Evolutionary conservation across 2,113 vertebrate species (phyloP), one percentile per base, ranked within the genome.

Genomic region (Dendrocopos noguchii): DNA sequence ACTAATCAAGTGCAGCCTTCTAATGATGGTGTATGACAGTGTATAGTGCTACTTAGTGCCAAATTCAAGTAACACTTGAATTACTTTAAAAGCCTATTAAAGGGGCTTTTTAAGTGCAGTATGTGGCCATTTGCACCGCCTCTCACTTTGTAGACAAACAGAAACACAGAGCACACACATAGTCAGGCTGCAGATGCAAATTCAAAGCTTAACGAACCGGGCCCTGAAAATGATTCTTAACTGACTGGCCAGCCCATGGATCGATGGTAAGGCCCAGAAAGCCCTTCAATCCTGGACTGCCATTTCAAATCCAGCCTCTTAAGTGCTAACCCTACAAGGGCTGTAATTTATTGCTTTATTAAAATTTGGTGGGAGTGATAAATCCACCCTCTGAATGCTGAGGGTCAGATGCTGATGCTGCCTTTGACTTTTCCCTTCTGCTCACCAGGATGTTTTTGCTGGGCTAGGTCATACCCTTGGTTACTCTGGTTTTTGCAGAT

Each of bases 301-400:
- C 90, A 90, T 93, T 96, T 96, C 83, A 88, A 78, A 96, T 70
- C 71, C 83, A 84, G 59, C 7, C 66, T 79, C 50, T 12, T 80
- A 90, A 95, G 85, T 86, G 76, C 24, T 94, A 87, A 90, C 84
- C 86, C 86, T 94, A 95, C 90, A 91, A 91, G 86, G 85, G 25
- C 21, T 86, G 73, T 88, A 93, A 96, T 93, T 96, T 93, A 96
- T 61, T 90, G 83, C 88, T 91, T 94, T 96, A 91, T 93, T 96
- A 96, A 96, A 96, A 88, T 86, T 93, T 94, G 80, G 92, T 95
- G 85, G 77, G 90, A 95, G 92, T 80, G 73, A 96, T 95, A 94
- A 96, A 96, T 96, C 84, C 76, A 72, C 77, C 6, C 20, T 60
- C 61, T 84, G 92, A 95, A 53, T 53, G 53, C 47, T 53, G 84